Evolutionary conservation across 1,140 invertebrate genomes (phyloP).

Genomic region (Drosophila tsacasi): DNA sequence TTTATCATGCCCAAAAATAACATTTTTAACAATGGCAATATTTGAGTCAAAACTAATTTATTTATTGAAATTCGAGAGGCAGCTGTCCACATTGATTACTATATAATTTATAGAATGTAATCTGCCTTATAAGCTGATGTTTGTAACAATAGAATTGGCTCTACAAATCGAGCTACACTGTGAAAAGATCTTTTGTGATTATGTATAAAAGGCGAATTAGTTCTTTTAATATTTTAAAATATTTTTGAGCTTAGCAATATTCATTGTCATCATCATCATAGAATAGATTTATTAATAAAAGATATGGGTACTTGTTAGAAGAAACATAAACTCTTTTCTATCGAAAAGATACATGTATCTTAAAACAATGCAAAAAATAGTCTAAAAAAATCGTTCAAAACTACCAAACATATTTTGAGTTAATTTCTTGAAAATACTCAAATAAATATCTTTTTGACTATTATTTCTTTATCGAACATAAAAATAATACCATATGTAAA

Average conservation of each 20-base stretch:
- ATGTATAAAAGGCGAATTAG: neutral
- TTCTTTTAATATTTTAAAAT: neutral
- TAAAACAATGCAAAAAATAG: neutral
- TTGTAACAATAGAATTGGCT: neutral
- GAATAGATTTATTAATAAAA: neutral
- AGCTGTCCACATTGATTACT: slow-evolving; percentile 40
- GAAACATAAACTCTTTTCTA: neutral
- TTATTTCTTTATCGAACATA: neutral
- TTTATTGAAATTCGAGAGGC: slow-evolving; percentile 32
- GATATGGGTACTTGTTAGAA: neutral
- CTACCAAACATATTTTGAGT: neutral
- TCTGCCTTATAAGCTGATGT: neutral
- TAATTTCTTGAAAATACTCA: neutral
- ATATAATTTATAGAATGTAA: slow-evolving; percentile 13
- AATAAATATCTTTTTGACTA: neutral
- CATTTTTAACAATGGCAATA: neutral
- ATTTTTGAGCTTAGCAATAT: neutral
- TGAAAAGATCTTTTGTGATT: neutral
- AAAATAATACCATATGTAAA: neutral
- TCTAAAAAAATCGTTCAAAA: neutral
- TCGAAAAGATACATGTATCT: neutral
- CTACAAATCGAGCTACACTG: slow-evolving; percentile 1
- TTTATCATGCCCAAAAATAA: neutral
- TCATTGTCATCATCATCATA: no score
- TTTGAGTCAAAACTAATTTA: slow-evolving; percentile 30